Conservation (phyloP, 2,888 invertebrate species). For the Timema cristinae region DNA sequence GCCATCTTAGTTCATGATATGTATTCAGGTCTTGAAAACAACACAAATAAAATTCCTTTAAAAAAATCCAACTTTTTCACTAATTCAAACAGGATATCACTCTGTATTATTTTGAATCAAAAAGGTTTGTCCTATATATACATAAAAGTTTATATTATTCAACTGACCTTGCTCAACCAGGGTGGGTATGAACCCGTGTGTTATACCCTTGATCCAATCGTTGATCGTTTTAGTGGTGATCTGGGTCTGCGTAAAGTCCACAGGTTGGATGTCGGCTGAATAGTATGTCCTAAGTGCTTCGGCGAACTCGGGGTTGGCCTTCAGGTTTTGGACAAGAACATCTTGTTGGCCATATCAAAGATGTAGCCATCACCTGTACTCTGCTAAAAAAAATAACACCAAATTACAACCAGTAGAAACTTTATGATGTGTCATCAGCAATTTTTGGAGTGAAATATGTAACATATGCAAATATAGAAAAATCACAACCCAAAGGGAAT, state of each 20-base stretch:
- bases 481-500: no score
- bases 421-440: no score
- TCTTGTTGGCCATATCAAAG: constrained; percentile 29
- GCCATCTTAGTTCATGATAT: no score
- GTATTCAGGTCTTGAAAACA: no score
- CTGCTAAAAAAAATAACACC: background rate
- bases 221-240: constrained; percentile 52
- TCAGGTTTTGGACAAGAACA: constrained; percentile 32
- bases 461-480: no score
- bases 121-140: background rate
- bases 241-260: constrained; percentile 51
- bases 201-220: constrained; percentile 55
- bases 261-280: constrained; percentile 46
- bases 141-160: constrained; percentile 15
- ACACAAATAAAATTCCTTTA: no score
- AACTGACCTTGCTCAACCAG: constrained; percentile 53
- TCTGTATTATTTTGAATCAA: no score
- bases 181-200: constrained; percentile 53
- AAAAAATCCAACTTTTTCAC: no score
- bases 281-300: constrained; percentile 49
- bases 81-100: no score
- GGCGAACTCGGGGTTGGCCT: constrained; percentile 46
- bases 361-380: constrained; percentile 5
- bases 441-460: no score
- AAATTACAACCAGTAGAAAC: no score